Conservation (phyloP, 2,888 invertebrate species). For the Amphipyra berbera region DNA sequence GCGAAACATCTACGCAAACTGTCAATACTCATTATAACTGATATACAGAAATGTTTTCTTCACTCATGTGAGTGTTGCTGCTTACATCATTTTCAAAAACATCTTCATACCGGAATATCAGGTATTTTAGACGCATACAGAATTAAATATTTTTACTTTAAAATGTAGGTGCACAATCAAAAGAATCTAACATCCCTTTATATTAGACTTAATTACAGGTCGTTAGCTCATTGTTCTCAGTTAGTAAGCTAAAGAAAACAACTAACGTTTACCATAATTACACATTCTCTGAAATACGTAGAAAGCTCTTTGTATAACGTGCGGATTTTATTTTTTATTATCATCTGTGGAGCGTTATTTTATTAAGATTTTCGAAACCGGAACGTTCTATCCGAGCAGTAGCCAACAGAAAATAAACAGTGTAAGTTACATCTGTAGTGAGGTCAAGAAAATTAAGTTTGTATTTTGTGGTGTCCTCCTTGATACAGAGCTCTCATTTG, state of each 20-base stretch:
- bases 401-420: slow-evolving; percentile 20
- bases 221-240: background rate
- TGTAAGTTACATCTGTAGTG: slow-evolving; percentile 36
- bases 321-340: background rate
- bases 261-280: background rate
- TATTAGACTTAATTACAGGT: background rate
- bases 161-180: too few relatives aligned
- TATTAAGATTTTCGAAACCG: background rate
- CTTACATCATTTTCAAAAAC: background rate
- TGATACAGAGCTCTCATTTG: slow-evolving; percentile 68
- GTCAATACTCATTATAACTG: slow-evolving; percentile 52
- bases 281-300: background rate
- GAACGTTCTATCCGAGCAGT: slow-evolving; percentile 5
- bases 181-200: background rate
- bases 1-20: slow-evolving; percentile 42
- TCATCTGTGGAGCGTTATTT: slow-evolving; percentile 2
- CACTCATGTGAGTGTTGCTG: background rate
- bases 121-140: too few relatives aligned
- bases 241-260: background rate
- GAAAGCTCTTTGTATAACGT: background rate
- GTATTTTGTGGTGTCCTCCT: slow-evolving; percentile 61
- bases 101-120: background rate
- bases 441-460: slow-evolving; percentile 66
- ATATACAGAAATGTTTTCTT: slow-evolving; percentile 47
- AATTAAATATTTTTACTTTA: too few relatives aligned